Base-by-base conservation (phyloP, 1,140 invertebrate genomes). In the Magallana gigas region DNA sequence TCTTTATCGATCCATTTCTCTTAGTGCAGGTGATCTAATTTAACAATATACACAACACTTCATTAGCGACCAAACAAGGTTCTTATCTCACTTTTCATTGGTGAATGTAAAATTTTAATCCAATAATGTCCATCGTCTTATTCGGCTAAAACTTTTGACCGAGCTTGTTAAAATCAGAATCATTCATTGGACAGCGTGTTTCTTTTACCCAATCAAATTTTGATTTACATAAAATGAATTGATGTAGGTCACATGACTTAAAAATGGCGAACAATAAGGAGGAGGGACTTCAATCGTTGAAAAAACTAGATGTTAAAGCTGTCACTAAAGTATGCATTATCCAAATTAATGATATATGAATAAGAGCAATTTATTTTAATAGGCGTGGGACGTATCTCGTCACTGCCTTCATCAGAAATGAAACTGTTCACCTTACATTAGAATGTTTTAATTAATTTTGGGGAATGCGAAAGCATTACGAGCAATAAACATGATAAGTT, bases 231-330 rank as follows among this genome's bases (percentile, higher is more conserved):
- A 60, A 5, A 16, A 14, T 60, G 8, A 5, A 18, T 16, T 56
- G 11, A 14, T 80, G 18, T 18, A 9, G 14, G 68, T 68, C 89
- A 88, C 85, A 88, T 86, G 85, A 85, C 76, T n/a, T 57, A 82
- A 87, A 83, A 82, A 88, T 85, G 88, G 81, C 86, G 59, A 84
- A 88, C 48, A 23, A 84, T 56, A 48, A 86, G 71, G 68, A 59
- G 84, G 86, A 76, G 83, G 68, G 82, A 62, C 88, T 87, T 12
- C 56, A 81, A 59, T 82, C 85, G 48, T 60, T 86, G 14, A 84
- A 68, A 82, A 88, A 90, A 84, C 14, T 88, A 36, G 85, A 90
- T 23, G 48, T 59, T 58, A 90, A 86, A 57, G 57, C 85, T 29
- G 48, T 64, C 11, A 82, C 87, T 81, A 81, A 23, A 64, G 88